Evolutionary conservation across 2,113 vertebrate species (phyloP), one percentile per base, ranked within the genome.

Genomic region (Pseudopodoces humilis): DNA sequence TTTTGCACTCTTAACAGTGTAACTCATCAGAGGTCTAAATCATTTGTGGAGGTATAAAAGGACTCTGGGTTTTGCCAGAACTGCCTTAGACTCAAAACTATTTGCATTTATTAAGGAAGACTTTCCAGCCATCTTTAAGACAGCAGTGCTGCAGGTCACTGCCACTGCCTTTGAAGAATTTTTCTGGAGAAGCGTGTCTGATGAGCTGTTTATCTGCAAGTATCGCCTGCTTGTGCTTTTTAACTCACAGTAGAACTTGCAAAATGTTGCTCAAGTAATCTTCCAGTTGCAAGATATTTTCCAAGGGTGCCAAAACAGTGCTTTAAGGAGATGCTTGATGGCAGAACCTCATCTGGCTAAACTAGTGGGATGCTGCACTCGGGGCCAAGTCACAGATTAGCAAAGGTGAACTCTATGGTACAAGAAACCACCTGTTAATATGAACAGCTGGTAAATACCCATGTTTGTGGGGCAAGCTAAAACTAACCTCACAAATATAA

Each of bases 1-100:
- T 65, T 95, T 39, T 88, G 78, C 52, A 33, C 67, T 85, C 62
- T 85, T 50, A 67, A 46, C 53, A 87, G 74, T 18, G 67, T 35
- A 65, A 55, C 43, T 56, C 62, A 79, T 17, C 81, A 84, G 41
- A 85, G 55, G 37, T 60, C 93, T 80, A 70, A 65, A 55, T 96
- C 82, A 78, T 82, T 85, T 83, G 75, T 50, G 24, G 50, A 77
- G 13, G n/a, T 47, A 93, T 20, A 39, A 96, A 95, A 94, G 59
- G 71, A 69, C 75, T 52, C 70, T 31, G 39, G 22, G 43, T 55
- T 80, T 95, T 92, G 88, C 68, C 87, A 95, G 82, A 80, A 70
- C 75, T 70, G 68, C 35, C 70, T 94, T 67, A 78, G 67, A 79
- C 67, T 90, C 71, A 72, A 19, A 91, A 70, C 37, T 50, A 37